Percentiles rank a stretch among this genome's conserved stretches.
phyloP scores from a whole-genome alignment of 2,113 vertebrate species.

The Phrynosoma platyrhinos region DNA sequence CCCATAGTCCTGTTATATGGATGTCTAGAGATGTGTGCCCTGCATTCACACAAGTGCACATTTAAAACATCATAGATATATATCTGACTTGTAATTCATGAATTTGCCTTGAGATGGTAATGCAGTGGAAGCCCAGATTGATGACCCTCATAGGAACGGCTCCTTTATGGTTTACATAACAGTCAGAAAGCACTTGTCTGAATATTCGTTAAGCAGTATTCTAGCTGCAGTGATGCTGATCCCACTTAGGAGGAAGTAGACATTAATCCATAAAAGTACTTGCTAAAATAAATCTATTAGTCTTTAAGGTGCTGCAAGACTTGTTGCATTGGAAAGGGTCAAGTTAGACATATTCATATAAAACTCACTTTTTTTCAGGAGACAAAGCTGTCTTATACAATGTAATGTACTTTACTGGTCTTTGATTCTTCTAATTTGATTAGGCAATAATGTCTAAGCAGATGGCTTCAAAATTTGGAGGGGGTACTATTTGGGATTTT shows the following conservation, averaged over 20 bases:
- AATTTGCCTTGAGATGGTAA: not conserved
- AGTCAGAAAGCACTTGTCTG: conserved; percentile 24
- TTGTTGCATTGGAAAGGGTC: not conserved
- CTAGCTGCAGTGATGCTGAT: not conserved
- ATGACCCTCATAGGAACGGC: conserved; percentile 38
- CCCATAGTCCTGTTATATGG: not conserved
- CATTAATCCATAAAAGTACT: too few species aligned
- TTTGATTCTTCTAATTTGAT: conserved; percentile 51
- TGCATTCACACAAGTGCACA: not conserved
- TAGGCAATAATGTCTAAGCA: conserved; percentile 66
- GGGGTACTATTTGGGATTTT: conserved; percentile 55
- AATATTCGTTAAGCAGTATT: not conserved
- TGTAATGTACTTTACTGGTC: conserved; percentile 42
- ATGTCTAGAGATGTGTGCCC: not conserved
- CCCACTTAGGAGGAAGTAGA: not conserved
- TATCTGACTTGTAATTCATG: not conserved
- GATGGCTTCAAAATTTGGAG: conserved; percentile 67
- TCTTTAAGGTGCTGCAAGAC: not conserved
- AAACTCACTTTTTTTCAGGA: conserved; percentile 37
- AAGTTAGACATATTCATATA: conserved; percentile 25
- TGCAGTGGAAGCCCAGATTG: conserved; percentile 33
- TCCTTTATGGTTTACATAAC: not conserved
- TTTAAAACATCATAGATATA: not conserved
- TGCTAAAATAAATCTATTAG: not conserved
- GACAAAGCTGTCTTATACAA: conserved; percentile 37